Evolutionary conservation across 2,888 invertebrate species (phyloP).

Genomic region (Yponomeuta sedellus): DNA sequence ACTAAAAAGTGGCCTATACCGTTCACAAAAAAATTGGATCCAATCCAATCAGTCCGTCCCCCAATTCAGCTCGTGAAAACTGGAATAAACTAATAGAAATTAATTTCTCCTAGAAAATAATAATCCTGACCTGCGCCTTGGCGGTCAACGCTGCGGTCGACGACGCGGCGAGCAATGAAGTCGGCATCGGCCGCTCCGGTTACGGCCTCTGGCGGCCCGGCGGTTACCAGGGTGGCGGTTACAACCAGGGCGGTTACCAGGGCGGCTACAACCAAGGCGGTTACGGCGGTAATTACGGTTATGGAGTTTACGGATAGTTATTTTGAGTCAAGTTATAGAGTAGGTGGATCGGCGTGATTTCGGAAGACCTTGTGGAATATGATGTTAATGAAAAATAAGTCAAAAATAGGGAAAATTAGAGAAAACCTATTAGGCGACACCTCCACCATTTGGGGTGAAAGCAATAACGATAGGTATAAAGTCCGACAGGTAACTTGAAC

Average conservation of each 20-base stretch:
- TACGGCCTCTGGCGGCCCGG: constrained; percentile 41
- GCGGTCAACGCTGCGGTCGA: constrained; percentile 40
- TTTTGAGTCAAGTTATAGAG: not conserved
- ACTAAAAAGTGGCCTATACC: too few relatives aligned
- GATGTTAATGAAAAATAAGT: too few relatives aligned
- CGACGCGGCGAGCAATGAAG: constrained; percentile 37
- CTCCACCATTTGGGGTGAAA: too few relatives aligned
- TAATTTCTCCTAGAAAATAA: constrained; percentile 40
- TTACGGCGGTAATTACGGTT: constrained; percentile 21
- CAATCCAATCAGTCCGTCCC: not conserved
- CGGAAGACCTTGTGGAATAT: too few relatives aligned
- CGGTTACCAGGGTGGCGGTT: constrained; percentile 45
- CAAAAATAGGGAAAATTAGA: too few relatives aligned
- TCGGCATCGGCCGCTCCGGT: constrained; percentile 20
- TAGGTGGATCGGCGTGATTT: too few relatives aligned
- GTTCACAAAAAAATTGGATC: not conserved
- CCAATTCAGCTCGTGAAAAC: not conserved
- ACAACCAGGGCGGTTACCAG: constrained; percentile 29
- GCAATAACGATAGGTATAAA: too few relatives aligned
- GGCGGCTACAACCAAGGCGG: constrained; percentile 22
- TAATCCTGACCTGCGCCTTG: constrained; percentile 46
- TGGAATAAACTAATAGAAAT: not conserved
- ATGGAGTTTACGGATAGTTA: not conserved
- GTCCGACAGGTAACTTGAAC: too few relatives aligned
- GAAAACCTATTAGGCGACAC: too few relatives aligned